These are phyloP conservation scores for Bos taurus DNA, from an alignment of 2,113 vertebrate genomes.

Conservation along the genomic window ARS-UCD2.0 NC_037342.1:41756501-41757000, in stretches of 20 bases:
- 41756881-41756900: background rate
- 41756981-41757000: background rate
- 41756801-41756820: constrained; percentile 29
- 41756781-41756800: background rate
- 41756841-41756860: background rate
- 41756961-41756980: background rate
- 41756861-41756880: background rate
- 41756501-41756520: background rate
- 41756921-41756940: background rate
- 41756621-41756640: background rate
- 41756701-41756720: background rate
- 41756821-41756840: background rate
- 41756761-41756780: background rate
- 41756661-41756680: background rate
- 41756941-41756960: background rate
- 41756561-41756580: background rate
- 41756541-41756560: background rate
- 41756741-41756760: background rate
- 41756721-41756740: background rate
- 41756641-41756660: background rate
- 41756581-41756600: background rate
- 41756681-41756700: background rate
- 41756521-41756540: background rate
- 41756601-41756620: background rate
- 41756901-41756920: background rate